Conservation (phyloP, 92 coral and sea anemone species). For the Actinostola sp. region DNA sequence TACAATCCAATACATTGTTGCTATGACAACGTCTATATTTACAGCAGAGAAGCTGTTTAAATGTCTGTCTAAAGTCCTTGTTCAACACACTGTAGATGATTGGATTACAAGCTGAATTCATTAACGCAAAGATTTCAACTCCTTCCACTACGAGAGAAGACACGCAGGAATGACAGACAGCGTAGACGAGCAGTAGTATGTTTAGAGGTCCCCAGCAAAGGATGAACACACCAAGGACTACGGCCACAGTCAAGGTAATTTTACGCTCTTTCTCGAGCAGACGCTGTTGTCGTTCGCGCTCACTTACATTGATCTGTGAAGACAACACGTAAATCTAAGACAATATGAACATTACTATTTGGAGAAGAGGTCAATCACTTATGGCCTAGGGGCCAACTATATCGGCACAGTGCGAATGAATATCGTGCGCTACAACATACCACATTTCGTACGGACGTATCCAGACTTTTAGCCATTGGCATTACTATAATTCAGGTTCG, state of each 20-base stretch:
- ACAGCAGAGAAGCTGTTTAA: constrained; percentile 68
- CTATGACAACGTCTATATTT: constrained; percentile 24
- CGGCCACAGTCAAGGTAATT: constrained; percentile 75
- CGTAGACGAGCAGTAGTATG: constrained; percentile 72
- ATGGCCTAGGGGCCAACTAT: too few species aligned
- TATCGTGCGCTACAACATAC: too few species aligned
- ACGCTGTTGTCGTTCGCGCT: constrained; percentile 55
- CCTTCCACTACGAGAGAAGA: constrained; percentile 71
- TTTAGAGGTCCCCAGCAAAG: constrained; percentile 89
- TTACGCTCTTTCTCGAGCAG: constrained; percentile 75
- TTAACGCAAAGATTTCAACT: constrained; percentile 65
- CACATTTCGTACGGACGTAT: too few species aligned
- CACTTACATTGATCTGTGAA: constrained; percentile 59
- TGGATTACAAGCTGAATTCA: constrained; percentile 85
- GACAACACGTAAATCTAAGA: too few species aligned
- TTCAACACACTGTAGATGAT: constrained; percentile 77
- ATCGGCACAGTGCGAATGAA: too few species aligned
- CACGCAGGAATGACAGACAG: constrained; percentile 74
- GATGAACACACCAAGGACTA: constrained; percentile 79
- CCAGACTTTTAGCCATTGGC: too few species aligned
- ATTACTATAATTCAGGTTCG: too few species aligned
- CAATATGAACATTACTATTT: too few species aligned
- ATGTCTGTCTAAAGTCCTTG: constrained; percentile 73
- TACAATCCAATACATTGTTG: background rate
- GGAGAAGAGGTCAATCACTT: too few species aligned